A percentile compares a stretch with the other conserved stretches of the same genome.
phyloP scores from a whole-genome alignment of 2,888 invertebrate species.

The Acleris sparsana region DNA sequence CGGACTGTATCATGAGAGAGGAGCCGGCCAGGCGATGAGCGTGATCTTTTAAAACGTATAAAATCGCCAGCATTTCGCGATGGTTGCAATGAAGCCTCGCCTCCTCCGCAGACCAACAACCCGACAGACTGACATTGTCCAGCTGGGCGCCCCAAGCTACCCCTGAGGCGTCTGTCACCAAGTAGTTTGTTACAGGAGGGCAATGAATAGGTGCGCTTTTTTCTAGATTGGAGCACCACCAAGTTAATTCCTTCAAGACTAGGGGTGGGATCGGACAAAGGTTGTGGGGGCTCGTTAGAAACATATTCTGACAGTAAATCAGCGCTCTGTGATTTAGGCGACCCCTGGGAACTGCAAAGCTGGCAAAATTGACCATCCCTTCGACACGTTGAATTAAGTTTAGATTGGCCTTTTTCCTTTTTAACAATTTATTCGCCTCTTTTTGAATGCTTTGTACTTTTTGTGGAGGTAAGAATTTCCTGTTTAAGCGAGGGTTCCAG shows the following conservation, averaged over 20 bases:
- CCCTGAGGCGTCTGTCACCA: background rate
- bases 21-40: background rate
- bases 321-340: background rate
- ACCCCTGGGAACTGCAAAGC: background rate
- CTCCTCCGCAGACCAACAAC: background rate
- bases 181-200: background rate
- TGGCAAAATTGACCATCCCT: background rate
- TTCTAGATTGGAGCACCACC: background rate
- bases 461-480: background rate
- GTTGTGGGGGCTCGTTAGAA: background rate
- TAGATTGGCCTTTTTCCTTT: background rate
- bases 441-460: background rate
- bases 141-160: background rate
- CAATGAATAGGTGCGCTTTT: background rate
- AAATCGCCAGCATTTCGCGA: slow-evolving; percentile 1
- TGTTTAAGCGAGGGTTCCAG: background rate
- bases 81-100: background rate
- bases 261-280: background rate
- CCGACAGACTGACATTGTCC: background rate
- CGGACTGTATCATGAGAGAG: background rate
- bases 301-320: background rate
- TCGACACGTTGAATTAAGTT: background rate
- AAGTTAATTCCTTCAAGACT: background rate
- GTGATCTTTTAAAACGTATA: slow-evolving; percentile 2
- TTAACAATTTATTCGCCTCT: background rate